Percentiles rank a stretch among this genome's conserved stretches.
Evolutionary conservation across 2,888 invertebrate species (phyloP).

Genomic region (Athetis lepigone): DNA sequence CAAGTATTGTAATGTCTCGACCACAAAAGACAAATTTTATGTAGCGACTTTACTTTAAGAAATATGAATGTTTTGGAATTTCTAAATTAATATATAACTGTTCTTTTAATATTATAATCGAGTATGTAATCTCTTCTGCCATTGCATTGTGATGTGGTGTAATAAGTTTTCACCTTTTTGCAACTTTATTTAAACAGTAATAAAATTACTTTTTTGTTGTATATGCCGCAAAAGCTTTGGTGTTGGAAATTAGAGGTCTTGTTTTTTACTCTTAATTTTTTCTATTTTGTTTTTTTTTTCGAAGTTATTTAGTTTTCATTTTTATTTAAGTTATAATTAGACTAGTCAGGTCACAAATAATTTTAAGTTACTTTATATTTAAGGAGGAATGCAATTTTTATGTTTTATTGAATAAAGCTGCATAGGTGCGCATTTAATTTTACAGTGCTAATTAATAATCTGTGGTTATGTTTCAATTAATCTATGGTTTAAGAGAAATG

Average conservation of each 20-base stretch:
- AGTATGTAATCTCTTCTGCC: neutral
- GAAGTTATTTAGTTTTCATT: neutral
- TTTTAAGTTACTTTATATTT: neutral
- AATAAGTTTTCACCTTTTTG: neutral
- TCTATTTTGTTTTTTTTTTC: neutral
- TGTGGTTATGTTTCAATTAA: neutral
- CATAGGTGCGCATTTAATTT: slow-evolving; percentile 39
- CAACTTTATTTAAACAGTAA: neutral
- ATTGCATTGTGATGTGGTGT: too few relatives aligned
- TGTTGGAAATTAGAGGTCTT: neutral
- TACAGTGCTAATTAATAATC: neutral
- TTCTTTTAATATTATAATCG: neutral
- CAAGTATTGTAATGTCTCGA: neutral
- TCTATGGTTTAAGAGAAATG: slow-evolving; percentile 27
- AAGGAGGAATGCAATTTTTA: slow-evolving; percentile 10
- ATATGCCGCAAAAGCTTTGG: slow-evolving; percentile 2
- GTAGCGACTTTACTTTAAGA: neutral
- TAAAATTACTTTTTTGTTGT: neutral
- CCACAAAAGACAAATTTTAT: neutral
- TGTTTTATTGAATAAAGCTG: slow-evolving; percentile 10
- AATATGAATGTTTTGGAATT: neutral
- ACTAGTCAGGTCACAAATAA: slow-evolving; percentile 55
- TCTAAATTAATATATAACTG: neutral
- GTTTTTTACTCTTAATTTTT: neutral
- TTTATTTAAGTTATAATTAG: slow-evolving; percentile 4